phyloP scores from a whole-genome alignment of 2,113 vertebrate species.

The Leucoraja erinaceus region DNA sequence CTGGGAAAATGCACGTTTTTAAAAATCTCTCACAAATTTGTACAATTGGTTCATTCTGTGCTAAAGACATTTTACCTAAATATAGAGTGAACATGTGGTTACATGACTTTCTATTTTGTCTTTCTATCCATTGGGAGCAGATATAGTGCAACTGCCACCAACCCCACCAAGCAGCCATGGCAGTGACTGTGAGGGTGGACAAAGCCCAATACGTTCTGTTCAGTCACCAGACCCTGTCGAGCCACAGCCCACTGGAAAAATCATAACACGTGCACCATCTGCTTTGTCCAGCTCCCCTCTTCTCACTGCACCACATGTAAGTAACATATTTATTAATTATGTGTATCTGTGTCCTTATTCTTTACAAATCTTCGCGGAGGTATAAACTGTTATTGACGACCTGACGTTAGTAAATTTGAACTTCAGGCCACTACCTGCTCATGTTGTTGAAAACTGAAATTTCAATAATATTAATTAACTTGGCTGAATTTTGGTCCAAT shows the following conservation, averaged over 20 bases:
- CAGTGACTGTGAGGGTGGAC: slow-evolving; percentile 89
- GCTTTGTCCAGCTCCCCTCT: slow-evolving; percentile 86
- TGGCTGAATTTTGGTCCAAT: neutral
- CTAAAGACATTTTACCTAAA: neutral
- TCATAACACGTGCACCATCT: slow-evolving; percentile 61
- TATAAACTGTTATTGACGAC: neutral
- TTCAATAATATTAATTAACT: neutral
- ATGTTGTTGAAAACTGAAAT: neutral
- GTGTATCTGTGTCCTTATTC: neutral
- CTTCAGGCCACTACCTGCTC: neutral
- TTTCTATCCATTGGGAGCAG: slow-evolving; percentile 51
- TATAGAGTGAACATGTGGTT: no score
- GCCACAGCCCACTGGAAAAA: slow-evolving; percentile 64
- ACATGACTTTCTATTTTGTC: slow-evolving; percentile 31
- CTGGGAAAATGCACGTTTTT: neutral
- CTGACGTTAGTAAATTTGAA: neutral
- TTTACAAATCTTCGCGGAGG: neutral
- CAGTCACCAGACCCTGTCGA: slow-evolving; percentile 73
- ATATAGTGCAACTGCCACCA: slow-evolving; percentile 83
- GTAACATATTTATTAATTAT: slow-evolving; percentile 40
- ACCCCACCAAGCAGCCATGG: slow-evolving; percentile 93
- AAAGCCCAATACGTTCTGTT: slow-evolving; percentile 78
- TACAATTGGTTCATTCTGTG: neutral
- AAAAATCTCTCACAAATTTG: neutral
- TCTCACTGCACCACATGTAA: slow-evolving; percentile 89